phyloP scores from a whole-genome alignment of 2,797 vertebrate genomes.

The Monodelphis domestica region DNA sequence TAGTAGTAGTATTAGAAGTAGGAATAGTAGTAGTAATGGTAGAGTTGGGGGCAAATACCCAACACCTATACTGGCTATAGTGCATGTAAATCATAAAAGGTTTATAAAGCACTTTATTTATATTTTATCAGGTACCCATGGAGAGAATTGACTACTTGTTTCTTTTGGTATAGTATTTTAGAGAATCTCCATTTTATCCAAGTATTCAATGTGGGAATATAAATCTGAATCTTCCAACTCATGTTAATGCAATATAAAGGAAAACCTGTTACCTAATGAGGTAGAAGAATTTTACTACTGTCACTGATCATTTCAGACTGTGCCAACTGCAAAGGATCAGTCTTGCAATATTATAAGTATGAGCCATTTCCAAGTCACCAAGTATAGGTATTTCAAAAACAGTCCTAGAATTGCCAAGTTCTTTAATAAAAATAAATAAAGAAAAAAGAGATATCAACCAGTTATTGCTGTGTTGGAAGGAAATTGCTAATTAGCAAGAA shows the following conservation, averaged over 20 bases:
- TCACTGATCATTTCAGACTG: neutral
- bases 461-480: constrained; percentile 2
- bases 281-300: neutral
- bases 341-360: neutral
- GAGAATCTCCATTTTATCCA: neutral
- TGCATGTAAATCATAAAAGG: neutral
- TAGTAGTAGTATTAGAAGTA: no score
- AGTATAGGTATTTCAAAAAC: constrained; percentile 17
- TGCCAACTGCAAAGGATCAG: constrained; percentile 4
- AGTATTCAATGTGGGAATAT: neutral
- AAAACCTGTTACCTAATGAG: neutral
- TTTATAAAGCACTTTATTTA: neutral
- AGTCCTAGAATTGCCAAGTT: constrained; percentile 35
- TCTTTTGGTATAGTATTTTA: neutral
- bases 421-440: constrained; percentile 29
- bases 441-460: neutral
- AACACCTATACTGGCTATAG: neutral
- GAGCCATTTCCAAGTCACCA: neutral
- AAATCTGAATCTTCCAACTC: neutral
- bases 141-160: constrained; percentile 4
- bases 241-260: constrained; percentile 11
- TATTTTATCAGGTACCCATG: neutral
- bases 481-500: constrained; percentile 31
- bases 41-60: neutral
- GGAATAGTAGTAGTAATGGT: no score